Conservation (phyloP, 2,888 invertebrate species). For the Linyphia triangularis region DNA sequence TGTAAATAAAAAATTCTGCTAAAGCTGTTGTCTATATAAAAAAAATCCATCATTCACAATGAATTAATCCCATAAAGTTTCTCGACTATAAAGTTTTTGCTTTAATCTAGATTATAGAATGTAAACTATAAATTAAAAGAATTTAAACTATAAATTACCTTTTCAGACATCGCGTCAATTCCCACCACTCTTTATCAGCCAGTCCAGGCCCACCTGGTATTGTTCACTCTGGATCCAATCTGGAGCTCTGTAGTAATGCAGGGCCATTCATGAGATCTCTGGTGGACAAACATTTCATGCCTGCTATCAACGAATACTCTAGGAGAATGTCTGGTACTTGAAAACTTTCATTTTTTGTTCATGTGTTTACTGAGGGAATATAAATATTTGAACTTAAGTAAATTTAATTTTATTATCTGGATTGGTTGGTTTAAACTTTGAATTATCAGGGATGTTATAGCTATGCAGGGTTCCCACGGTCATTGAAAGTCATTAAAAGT, state of each 20-base stretch:
- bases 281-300: conserved; percentile 75
- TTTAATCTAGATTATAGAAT: no score
- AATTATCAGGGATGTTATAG: no score
- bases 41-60: no score
- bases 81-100: no score
- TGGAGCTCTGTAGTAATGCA: conserved; percentile 67
- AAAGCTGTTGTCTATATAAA: no score
- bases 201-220: conserved; percentile 69
- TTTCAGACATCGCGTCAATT: conserved; percentile 73
- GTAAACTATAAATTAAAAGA: background rate
- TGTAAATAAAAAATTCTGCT: no score
- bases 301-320: conserved; percentile 74
- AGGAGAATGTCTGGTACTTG: conserved; percentile 76
- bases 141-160: background rate
- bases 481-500: no score
- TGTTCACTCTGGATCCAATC: conserved; percentile 69
- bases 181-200: conserved; percentile 76
- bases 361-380: background rate
- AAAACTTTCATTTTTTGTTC: background rate
- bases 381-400: background rate
- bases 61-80: no score
- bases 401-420: background rate
- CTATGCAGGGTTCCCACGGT: no score
- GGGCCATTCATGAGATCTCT: conserved; percentile 68
- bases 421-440: background rate